A percentile compares a stretch with the other conserved stretches of the same genome.
These are phyloP conservation scores for Cinara cedri DNA, from an alignment of 2,888 invertebrate genomes.

Conservation along the genomic window DNA sequence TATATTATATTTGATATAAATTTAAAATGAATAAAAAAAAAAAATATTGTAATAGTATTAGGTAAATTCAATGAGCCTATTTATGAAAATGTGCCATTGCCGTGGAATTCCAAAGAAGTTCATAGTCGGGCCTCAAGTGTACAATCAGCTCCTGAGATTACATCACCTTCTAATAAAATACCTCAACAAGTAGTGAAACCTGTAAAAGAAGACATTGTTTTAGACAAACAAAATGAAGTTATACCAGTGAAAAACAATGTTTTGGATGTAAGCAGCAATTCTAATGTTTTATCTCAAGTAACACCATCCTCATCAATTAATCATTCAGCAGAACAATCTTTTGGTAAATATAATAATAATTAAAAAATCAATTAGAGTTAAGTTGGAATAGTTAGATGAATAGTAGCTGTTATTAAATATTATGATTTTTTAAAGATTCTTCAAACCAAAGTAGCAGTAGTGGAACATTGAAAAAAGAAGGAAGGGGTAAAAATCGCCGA, in stretches of 20 bases:
- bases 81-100: slow-evolving; percentile 80
- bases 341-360: slow-evolving; percentile 32
- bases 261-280: slow-evolving; percentile 33
- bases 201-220: slow-evolving; percentile 5
- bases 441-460: slow-evolving; percentile 64
- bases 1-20: too few relatives aligned
- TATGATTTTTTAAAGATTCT: slow-evolving; percentile 54
- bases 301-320: slow-evolving; percentile 16
- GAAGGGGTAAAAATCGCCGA: slow-evolving; percentile 65
- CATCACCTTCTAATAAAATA: slow-evolving; percentile 22
- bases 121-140: slow-evolving; percentile 71
- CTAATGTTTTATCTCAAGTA: slow-evolving; percentile 33
- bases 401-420: neutral
- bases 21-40: neutral
- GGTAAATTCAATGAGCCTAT: slow-evolving; percentile 70
- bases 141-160: slow-evolving; percentile 73
- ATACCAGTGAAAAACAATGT: slow-evolving; percentile 13
- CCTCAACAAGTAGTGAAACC: slow-evolving; percentile 16
- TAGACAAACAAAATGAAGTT: slow-evolving; percentile 18
- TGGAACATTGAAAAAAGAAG: slow-evolving; percentile 74
- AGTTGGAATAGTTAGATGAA: neutral
- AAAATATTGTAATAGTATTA: slow-evolving; percentile 14
- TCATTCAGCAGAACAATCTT: slow-evolving; percentile 51
- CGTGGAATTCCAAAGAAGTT: slow-evolving; percentile 65
- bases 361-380: neutral